Evolutionary conservation across 2,888 invertebrate genomes (phyloP).

Genomic region (Cephus sareptanus): DNA sequence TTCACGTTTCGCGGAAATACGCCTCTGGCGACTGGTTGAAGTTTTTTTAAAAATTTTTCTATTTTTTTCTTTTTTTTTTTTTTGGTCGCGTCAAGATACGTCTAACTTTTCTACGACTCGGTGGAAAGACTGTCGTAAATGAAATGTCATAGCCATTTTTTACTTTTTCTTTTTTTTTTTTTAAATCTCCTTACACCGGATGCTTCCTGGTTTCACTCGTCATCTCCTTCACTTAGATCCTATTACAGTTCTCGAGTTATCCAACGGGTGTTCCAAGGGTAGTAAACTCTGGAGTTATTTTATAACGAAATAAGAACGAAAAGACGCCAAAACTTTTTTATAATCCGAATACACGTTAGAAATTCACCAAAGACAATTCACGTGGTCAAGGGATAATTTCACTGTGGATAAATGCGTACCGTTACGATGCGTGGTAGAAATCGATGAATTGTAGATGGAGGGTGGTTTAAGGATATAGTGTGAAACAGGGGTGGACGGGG

Average conservation of each 20-base stretch:
- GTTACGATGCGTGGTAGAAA: not conserved
- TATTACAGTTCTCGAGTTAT: not conserved
- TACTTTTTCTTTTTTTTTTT: not conserved
- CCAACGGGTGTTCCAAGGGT: not conserved
- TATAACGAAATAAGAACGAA: not conserved
- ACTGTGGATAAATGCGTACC: not conserved
- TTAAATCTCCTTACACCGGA: not conserved
- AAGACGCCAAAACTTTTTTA: not conserved
- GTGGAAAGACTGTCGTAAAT: not conserved
- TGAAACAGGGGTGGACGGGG: not conserved
- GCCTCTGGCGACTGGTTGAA: not conserved
- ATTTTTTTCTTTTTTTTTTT: not conserved
- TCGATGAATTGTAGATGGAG: not conserved
- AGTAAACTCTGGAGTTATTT: constrained; percentile 21
- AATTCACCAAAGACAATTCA: not conserved
- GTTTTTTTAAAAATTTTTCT: too few species aligned
- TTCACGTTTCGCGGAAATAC: not conserved
- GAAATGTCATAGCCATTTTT: not conserved
- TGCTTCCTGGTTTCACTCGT: not conserved
- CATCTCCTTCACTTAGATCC: not conserved
- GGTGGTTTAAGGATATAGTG: not conserved
- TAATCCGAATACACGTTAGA: not conserved
- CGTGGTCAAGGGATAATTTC: not conserved
- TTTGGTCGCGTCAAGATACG: not conserved
- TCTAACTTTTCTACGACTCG: not conserved